Evolutionary conservation across 2,113 vertebrate genomes (phyloP), one percentile per base, ranked within the genome.

Genomic region (Heterochromis multidens): DNA sequence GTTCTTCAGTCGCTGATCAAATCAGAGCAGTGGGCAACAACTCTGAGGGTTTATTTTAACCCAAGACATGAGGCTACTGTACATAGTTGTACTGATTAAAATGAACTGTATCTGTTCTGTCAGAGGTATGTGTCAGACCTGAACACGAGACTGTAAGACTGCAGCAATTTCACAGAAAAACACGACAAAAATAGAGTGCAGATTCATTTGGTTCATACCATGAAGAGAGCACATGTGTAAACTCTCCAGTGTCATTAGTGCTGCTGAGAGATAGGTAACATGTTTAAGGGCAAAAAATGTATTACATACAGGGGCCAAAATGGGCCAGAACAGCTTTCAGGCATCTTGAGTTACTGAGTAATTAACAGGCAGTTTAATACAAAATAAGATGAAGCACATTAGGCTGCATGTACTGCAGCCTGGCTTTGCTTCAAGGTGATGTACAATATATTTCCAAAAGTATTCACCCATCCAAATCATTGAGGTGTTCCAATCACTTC

Each of bases 1-100:
- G 6, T n/a, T n/a, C 13, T 72, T 29, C 67, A 0, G 67, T 49
- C 40, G 0, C 43, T 7, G 14, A 72, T 3, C 46, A 19, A 49
- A 13, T 49, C 67, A 29, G 67, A 43, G 37, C n/a, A 67, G 37
- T 37, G 43, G 35, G 63, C 63, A 67, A 27, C n/a, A 67, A 43
- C 40, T 72, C 67, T 21, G 25, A 52, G 65, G 14, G 40, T 52
- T 27, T 72, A n/a, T 29, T 52, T 43, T 21, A 43, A 43, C 7
- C 17, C 43, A 21, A 19, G 19, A 57, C n/a, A 21, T 57, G 21
- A 57, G 54, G 54, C 21, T 17, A 19, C 52, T 56, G 52, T 56
- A 56, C 67, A 31, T 21, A 4, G 2, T 31, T 31, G 0, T 46
- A 31, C 10, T 52, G 67, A 52, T 52, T 31, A 46, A 52, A 31